Base-by-base conservation (phyloP, 2,888 invertebrate species). In the Aelia acuminata region DNA sequence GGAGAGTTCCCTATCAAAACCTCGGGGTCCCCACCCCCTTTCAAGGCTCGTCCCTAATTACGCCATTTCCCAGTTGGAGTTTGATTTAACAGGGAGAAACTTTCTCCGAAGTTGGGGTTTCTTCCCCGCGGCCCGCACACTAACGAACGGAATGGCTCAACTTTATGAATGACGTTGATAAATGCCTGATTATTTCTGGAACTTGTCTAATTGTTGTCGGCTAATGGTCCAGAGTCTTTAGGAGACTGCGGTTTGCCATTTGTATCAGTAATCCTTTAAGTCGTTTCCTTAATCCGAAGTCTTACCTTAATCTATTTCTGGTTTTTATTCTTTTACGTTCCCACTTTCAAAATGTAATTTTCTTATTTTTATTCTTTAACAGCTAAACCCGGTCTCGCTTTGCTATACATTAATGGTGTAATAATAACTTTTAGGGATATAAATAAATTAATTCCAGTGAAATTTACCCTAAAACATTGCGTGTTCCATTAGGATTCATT, bases 81-180 rank as follows among this genome's bases (percentile, higher is more conserved):
- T 70, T 35, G 63, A 70, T 70, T 70, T 20, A 35, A 70, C 43
- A n/a, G 22, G 80, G n/a, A 39, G 11, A 47, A 80, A 43, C 43
- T 80, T 80, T 80, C 43, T 22, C 39, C 43, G 22, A 18, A 35
- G 35, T 18, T 31, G 31, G 35, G 63, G n/a, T 35, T 70, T 70
- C 35, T 35, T 70, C 26, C 57, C 57, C 26, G 26, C 13, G 26
- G 22, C n/a, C 7, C n/a, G 39, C 39, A 39, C 75, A 20, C 75
- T 47, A 47, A 80, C 43, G 43, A 70, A 70, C 31, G 31, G 22
- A 80, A 47, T 80, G 80, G 13, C 20, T n/a, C 43, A 80, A 80
- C 80, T 80, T 80, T 80, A 47, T 80, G 43, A 80, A 80, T 80
- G 39, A 39, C 80, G 80, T 80, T 80, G 80, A 80, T 80, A 80